phyloP scores from a whole-genome alignment of 2,113 vertebrate genomes.

The Dromaius novaehollandiae region DNA sequence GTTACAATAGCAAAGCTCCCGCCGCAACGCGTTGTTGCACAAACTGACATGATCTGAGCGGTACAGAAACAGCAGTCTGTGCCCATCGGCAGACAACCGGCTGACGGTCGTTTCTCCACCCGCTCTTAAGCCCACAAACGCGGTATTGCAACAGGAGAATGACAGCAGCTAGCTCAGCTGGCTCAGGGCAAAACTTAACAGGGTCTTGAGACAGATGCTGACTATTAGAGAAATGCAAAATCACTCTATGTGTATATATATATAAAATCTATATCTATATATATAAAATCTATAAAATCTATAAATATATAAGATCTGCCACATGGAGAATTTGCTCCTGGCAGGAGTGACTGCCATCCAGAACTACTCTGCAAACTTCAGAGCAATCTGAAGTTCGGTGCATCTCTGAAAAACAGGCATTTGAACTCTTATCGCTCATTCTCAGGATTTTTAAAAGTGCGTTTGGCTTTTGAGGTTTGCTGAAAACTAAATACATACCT shows the following conservation, averaged over 20 bases:
- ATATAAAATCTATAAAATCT: no score
- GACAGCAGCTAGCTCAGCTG: not conserved
- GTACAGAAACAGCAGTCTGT: not conserved
- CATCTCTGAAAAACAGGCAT: accelerated
- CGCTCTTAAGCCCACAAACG: not conserved
- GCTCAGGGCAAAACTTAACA: not conserved
- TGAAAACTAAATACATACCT: not conserved
- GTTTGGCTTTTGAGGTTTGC: not conserved
- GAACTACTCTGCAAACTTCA: not conserved
- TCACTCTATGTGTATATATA: not conserved
- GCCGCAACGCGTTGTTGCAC: not conserved
- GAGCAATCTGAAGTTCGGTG: not conserved
- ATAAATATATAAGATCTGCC: not conserved
- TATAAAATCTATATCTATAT: no score
- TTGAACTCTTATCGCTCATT: no score
- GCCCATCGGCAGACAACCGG: not conserved
- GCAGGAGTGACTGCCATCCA: not conserved
- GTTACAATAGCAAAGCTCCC: not conserved
- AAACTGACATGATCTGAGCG: not conserved
- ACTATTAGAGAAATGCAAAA: not conserved
- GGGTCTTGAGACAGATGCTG: not conserved
- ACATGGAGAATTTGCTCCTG: not conserved
- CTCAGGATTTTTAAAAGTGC: not conserved
- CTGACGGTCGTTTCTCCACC: not conserved
- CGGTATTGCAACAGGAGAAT: not conserved